Evolutionary conservation across 2,113 vertebrate genomes (phyloP), one percentile per base, ranked within the genome.

Genomic region (Brachyhypopomus gauderio): DNA sequence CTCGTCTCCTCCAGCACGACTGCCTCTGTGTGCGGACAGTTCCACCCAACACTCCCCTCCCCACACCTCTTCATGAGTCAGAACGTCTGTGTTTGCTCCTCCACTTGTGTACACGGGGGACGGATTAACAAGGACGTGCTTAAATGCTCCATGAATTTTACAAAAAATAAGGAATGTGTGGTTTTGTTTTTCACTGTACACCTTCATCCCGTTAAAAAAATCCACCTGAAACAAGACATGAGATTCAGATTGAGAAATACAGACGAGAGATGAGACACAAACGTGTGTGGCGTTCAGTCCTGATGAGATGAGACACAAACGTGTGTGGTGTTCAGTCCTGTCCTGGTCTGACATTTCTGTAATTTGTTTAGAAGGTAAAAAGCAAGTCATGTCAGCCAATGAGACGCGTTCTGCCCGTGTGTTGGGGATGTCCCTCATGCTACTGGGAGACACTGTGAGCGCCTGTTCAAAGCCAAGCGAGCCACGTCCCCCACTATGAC

Each of bases 401-500:
- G 41, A 30, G 60, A 25, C 48, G 12, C 20, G 7, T 63, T 60
- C 74, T 25, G 36, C 19, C 52, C 27, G 20, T 45, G 52, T 62
- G 78, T 71, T 66, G 22, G 48, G 60, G 60, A 78, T 77, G 67
- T 30, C 72, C n/a, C 34, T 72, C 17, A 5, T 17, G 34, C 56
- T 22, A 30, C 72, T 52, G 59, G 59, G 63, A 80, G 78, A 45
- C 77, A 63, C n/a, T 12, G 72, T 48, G 34, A 71, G 63, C 34
- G 59, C 78, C 73, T 25, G 48, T 72, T 82, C 25, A 55, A 78
- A 75, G 79, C 64, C 64, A 72, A 72, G 66, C 62, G 30, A 64
- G 55, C 67, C 62, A n/a, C 64, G 76, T 82, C 79, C 80, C 70
- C 45, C 45, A 22, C 66, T 71, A 72, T 76, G 75, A 83, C 23